phyloP scores from a whole-genome alignment of 2,888 invertebrate genomes.

The Scaeva pyrastri region DNA sequence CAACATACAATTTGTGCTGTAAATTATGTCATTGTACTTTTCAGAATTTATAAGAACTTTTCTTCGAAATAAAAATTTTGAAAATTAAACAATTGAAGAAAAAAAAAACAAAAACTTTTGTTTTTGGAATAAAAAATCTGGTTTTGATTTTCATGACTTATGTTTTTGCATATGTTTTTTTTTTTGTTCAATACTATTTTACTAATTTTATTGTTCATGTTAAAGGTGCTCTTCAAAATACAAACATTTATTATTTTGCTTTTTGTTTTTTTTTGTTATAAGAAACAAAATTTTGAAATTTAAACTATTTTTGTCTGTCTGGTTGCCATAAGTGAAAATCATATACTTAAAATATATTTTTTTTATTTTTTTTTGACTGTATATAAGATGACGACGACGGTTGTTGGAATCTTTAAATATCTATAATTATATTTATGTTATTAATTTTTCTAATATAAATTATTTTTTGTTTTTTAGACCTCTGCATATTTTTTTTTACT shows the following conservation, averaged over 20 bases:
- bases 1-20: slow-evolving; percentile 35
- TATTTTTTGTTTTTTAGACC: slow-evolving; percentile 35
- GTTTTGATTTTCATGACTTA: slow-evolving; percentile 68
- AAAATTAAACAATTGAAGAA: background rate
- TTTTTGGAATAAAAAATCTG: slow-evolving; percentile 55
- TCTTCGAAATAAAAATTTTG: background rate
- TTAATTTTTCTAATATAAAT: slow-evolving; percentile 72
- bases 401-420: slow-evolving; percentile 69
- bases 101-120: background rate
- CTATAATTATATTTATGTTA: slow-evolving; percentile 58
- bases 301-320: slow-evolving; percentile 34
- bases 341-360: slow-evolving; percentile 22
- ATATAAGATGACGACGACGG: slow-evolving; percentile 49
- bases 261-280: slow-evolving; percentile 54
- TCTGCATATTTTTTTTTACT: slow-evolving; percentile 36
- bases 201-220: slow-evolving; percentile 79
- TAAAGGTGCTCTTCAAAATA: slow-evolving; percentile 79
- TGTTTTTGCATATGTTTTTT: slow-evolving; percentile 64
- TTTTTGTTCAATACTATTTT: slow-evolving; percentile 76
- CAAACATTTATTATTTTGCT: slow-evolving; percentile 70
- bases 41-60: slow-evolving; percentile 31
- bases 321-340: slow-evolving; percentile 19
- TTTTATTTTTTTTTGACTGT: slow-evolving; percentile 60
- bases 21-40: slow-evolving; percentile 25
- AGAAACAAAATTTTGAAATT: slow-evolving; percentile 48